Evolutionary conservation across 1,140 invertebrate genomes (phyloP).

Genomic region (Gryllus bimaculatus): DNA sequence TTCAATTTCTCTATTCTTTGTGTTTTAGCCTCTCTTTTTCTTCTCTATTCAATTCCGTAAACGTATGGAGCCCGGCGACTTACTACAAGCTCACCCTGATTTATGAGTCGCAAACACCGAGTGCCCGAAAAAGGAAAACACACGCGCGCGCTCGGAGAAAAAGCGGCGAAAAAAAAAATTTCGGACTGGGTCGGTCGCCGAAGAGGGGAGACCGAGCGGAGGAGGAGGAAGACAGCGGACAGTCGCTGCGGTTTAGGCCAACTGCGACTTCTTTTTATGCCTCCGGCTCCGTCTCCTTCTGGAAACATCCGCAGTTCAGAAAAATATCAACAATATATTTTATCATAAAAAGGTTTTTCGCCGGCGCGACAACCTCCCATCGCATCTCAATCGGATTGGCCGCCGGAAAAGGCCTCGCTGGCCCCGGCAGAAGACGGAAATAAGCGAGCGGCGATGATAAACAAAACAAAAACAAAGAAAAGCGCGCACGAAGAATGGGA

Average conservation of each 20-base stretch:
- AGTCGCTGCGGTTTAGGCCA: not conserved
- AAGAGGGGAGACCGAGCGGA: too few species aligned
- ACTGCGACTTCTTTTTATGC: not conserved
- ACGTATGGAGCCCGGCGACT: conserved; percentile 13
- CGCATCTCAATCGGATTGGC: not conserved
- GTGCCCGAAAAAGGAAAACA: not conserved
- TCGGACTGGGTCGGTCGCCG: not conserved
- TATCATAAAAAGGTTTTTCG: not conserved
- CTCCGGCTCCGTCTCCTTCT: not conserved
- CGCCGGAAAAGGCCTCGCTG: not conserved
- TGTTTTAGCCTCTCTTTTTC: conserved; percentile 3
- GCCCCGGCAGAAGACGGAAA: not conserved
- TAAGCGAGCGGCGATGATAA: not conserved
- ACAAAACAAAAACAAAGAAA: not conserved
- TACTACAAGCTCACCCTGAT: not conserved
- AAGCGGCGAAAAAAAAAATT: not conserved
- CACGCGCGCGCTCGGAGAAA: not conserved
- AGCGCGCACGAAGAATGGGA: not conserved
- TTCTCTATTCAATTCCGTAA: conserved; percentile 15
- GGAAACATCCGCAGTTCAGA: not conserved
- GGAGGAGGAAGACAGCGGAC: not conserved
- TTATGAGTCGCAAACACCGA: conserved; percentile 3
- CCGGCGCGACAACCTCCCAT: not conserved
- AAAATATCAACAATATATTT: conserved; percentile 2
- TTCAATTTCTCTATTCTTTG: conserved; percentile 9